Base-by-base conservation (phyloP, 2,888 invertebrate species). In the Dynastes tityus region DNA sequence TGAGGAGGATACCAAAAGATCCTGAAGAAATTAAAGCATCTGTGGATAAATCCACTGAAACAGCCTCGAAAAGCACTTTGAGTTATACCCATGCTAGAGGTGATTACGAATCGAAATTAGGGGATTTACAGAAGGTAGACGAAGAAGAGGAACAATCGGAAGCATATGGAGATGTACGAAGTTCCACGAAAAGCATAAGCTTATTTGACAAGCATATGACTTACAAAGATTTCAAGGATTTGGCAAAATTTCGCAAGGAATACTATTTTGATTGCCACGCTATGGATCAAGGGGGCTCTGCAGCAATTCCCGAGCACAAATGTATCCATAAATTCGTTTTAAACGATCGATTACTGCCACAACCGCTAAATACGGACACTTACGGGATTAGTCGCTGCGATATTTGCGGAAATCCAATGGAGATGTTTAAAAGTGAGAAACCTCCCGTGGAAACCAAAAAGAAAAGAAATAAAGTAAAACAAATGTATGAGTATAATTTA, bases 261-360 rank as follows among this genome's bases (percentile, higher is more conserved):
- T 91, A 92, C 83, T 93, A 91, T 83, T 92, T 92, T 79, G 92
- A 93, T 81, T 92, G 92, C n/a, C 92, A 92, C 82, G 91, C 91
- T 0, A 89, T 89, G n/a, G 65, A 9, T 22, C 22, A 73, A 4
- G 1, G 88, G 86, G 84, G 88, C 88, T 9, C 88, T 89, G 76
- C 83, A 88, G 0, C 86, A 85, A 29, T 79, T 8, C 85, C 83
- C 1, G 84, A 89, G 11, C 91, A 91, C 80, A 89, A 88, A 81
- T 92, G 92, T 75, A 85, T 90, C 0, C 91, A 92, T 80, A 89
- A 91, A 71, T 92, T 91, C 80, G 88, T 90, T 83, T 85, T 93
- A 13, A 92, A 93, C 80, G 90, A 92, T 4, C 86, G 92, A 73
- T 84, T 92, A 11, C 91, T 92, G 80, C 91, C 92, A 0, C 90